Evolutionary conservation across 2,797 vertebrate species (phyloP), one percentile per base, ranked within the genome.

Genomic region (Alectoris magna): DNA sequence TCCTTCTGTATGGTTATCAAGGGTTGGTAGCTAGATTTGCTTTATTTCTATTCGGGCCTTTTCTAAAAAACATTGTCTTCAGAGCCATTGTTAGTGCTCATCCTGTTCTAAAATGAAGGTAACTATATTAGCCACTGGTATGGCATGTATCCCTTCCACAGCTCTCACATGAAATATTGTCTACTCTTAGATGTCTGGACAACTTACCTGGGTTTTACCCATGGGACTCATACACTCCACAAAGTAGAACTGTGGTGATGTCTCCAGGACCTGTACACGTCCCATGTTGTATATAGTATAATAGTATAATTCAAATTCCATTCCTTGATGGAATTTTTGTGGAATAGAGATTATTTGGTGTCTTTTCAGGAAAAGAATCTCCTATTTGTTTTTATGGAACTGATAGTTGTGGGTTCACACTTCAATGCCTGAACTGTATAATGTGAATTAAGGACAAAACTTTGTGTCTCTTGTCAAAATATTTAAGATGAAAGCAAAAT

Each of bases 61-160:
- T 29, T 39, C 48, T 80, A 17, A 41, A 58, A 76, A 58, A 2
- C 8, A 16, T 13, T 3, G 3, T 38, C 39, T 16, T 9, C 8
- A 9, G 31, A 55, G 11, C 4, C 66, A 11, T 24, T 66, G 22
- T 26, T 51, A 48, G 16, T 34, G 19, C 7, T 31, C 39, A 10
- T 0, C 18, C 9, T 36, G 24, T 24, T 66, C 17, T 23, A 7
- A 70, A 64, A 26, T 13, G 6, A 24, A 79, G 38, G 9, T 44
- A 16, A 7, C 10, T 17, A 0, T 18, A 27, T 26, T 3, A 49
- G 10, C 8, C 24, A 43, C 19, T 46, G 22, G 2, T 24, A 11
- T 5, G 9, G 53, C 87, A 4, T 5, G 5, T 51, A 17, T 27
- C 22, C 27, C 27, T 75, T 62, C n/a, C 19, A 55, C 8, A 41